These are phyloP conservation scores for Ormyrus labotus DNA, from an alignment of 2,888 invertebrate genomes.

Conservation along the genomic window DNA sequence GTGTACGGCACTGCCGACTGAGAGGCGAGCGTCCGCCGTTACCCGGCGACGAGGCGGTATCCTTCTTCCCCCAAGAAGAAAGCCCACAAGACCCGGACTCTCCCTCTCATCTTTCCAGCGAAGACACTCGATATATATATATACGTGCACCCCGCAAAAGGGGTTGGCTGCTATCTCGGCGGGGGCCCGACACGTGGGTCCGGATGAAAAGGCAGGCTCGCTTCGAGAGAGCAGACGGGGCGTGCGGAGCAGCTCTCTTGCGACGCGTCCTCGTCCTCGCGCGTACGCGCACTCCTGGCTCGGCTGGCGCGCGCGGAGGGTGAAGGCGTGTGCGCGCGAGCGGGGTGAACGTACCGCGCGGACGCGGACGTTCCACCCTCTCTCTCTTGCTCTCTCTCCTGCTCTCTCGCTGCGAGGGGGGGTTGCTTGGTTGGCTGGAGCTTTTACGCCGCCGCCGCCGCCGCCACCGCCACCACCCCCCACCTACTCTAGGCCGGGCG, in stretches of 20 bases:
- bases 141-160: too few species aligned
- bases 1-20: neutral
- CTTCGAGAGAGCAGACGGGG: too few species aligned
- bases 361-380: conserved; percentile 34
- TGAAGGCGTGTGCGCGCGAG: conserved; percentile 8
- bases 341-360: conserved; percentile 22
- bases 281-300: conserved; percentile 44
- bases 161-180: too few species aligned
- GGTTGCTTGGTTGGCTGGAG: conserved; percentile 5
- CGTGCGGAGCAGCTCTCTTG: too few species aligned
- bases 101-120: too few species aligned
- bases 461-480: neutral
- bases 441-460: neutral
- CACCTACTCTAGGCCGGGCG: neutral
- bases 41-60: too few species aligned
- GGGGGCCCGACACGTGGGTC: too few species aligned
- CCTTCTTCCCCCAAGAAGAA: neutral
- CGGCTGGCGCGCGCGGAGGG: neutral
- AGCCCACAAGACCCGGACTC: too few species aligned
- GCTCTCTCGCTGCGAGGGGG: neutral
- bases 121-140: too few species aligned
- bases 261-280: conserved; percentile 41
- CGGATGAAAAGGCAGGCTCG: too few species aligned
- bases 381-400: too few species aligned
- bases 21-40: neutral